A percentile compares a stretch with the other conserved stretches of the same genome.
These are phyloP conservation scores for Drosophila auraria DNA, from an alignment of 1,140 invertebrate genomes.

Conservation along the genomic window DNA sequence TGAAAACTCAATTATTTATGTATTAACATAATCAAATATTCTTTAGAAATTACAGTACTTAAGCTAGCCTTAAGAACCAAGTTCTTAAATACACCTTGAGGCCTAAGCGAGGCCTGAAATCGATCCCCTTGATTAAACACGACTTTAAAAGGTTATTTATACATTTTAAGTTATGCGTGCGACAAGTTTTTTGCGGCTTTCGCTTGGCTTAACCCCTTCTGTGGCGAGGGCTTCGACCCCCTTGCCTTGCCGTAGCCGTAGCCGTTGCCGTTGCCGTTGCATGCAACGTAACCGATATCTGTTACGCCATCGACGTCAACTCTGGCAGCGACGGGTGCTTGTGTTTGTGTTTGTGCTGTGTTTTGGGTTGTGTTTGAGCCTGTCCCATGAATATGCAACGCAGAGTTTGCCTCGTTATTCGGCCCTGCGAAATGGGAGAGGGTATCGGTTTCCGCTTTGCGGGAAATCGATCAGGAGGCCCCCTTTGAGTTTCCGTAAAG, in stretches of 20 bases:
- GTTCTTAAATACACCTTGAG: background rate
- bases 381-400: slow-evolving; percentile 51
- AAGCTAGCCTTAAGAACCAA: background rate
- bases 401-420: slow-evolving; percentile 42
- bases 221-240: slow-evolving; percentile 6
- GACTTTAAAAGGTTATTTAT: slow-evolving; percentile 24
- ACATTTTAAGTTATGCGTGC: slow-evolving; percentile 35
- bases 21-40: slow-evolving; percentile 5
- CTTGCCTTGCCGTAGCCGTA: slow-evolving; percentile 1
- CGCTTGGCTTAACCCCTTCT: slow-evolving; percentile 4
- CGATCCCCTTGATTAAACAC: slow-evolving; percentile 1
- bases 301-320: slow-evolving; percentile 45
- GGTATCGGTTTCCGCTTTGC: slow-evolving; percentile 40
- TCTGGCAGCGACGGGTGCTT: slow-evolving; percentile 20
- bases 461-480: slow-evolving; percentile 40
- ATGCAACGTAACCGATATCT: slow-evolving; percentile 47
- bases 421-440: slow-evolving; percentile 20
- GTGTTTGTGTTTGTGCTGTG: slow-evolving; percentile 29
- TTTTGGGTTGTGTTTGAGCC: slow-evolving; percentile 22
- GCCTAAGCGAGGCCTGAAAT: slow-evolving; percentile 4
- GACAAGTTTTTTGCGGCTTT: slow-evolving; percentile 22
- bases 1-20: background rate
- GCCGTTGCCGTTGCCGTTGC: slow-evolving; percentile 9
- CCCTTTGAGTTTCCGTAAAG: slow-evolving; percentile 9
- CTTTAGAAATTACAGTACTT: background rate